Conservation (phyloP, 2,888 invertebrate species). For the Eupelmus urozonus region DNA sequence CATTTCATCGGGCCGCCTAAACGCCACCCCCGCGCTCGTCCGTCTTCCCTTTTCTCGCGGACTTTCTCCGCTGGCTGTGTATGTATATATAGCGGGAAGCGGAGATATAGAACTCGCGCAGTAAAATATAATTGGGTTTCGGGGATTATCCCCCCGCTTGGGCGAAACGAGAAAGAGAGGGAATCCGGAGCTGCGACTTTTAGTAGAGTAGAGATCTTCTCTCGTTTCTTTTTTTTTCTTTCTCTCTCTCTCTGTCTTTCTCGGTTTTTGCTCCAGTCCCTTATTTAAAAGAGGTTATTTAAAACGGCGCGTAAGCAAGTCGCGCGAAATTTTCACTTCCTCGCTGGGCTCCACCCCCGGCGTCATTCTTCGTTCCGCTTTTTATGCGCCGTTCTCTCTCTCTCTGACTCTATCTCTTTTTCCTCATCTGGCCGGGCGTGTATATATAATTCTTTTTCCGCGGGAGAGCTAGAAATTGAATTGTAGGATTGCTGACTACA, state of each 20-base stretch:
- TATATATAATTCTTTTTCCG: constrained; percentile 38
- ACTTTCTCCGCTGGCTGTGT: constrained; percentile 34
- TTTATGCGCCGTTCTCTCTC: not conserved
- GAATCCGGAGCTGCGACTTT: constrained; percentile 72
- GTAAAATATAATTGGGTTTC: constrained; percentile 78
- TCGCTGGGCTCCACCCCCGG: constrained; percentile 3
- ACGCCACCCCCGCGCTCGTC: constrained; percentile 69
- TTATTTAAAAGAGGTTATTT: constrained; percentile 57
- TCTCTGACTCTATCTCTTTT: not conserved
- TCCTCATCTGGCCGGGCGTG: no score
- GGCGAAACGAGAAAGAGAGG: constrained; percentile 66
- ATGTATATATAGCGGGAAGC: constrained; percentile 12
- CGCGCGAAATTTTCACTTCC: constrained; percentile 50
- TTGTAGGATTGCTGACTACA: constrained; percentile 45
- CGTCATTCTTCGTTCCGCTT: not conserved
- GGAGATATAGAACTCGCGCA: constrained; percentile 74
- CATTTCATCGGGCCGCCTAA: constrained; percentile 72
- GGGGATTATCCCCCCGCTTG: constrained; percentile 74
- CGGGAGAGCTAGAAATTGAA: constrained; percentile 38
- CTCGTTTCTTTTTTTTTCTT: constrained; percentile 14
- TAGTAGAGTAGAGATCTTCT: not conserved
- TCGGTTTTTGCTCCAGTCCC: constrained; percentile 4
- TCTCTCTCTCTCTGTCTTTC: constrained; percentile 4
- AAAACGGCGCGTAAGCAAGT: constrained; percentile 51
- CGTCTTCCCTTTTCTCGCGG: constrained; percentile 68